These are phyloP conservation scores for Panzeria rudis DNA, from an alignment of 2,888 invertebrate genomes.

Conservation along the genomic window DNA sequence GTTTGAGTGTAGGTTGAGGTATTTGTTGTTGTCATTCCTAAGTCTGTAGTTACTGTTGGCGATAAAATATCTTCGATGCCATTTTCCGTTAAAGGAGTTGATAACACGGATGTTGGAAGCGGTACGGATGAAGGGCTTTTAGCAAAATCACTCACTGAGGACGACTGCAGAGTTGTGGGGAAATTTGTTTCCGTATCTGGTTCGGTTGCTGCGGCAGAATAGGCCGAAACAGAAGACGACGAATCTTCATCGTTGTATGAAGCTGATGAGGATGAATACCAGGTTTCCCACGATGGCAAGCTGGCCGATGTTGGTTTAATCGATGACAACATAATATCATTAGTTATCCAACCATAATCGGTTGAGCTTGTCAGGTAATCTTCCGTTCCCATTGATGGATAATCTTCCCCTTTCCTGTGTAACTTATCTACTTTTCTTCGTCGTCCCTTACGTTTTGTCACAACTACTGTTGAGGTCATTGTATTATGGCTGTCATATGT, in stretches of 20 bases:
- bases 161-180: constrained; percentile 23
- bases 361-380: constrained; percentile 50
- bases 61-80: constrained; percentile 44
- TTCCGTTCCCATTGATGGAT: constrained; percentile 8
- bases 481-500: constrained; percentile 57
- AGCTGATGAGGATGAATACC: constrained; percentile 62
- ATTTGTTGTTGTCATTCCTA: constrained; percentile 66
- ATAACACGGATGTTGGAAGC: constrained; percentile 55
- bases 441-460: constrained; percentile 79
- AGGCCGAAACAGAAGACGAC: neutral
- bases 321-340: constrained; percentile 43
- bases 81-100: constrained; percentile 55
- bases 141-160: constrained; percentile 43
- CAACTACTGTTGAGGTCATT: constrained; percentile 75
- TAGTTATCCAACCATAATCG: constrained; percentile 59
- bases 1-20: constrained; percentile 59
- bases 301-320: constrained; percentile 63
- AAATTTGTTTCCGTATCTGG: constrained; percentile 7
- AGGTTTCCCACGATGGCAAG: constrained; percentile 61
- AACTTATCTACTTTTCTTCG: constrained; percentile 78
- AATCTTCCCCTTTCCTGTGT: constrained; percentile 32
- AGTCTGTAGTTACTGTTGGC: constrained; percentile 62
- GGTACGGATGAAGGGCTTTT: constrained; percentile 67
- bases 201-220: constrained; percentile 21
- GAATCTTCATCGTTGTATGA: constrained; percentile 36